Evolutionary conservation across 2,113 vertebrate genomes (phyloP), one percentile per base, ranked within the genome.

Genomic region (Amia ocellicauda): DNA sequence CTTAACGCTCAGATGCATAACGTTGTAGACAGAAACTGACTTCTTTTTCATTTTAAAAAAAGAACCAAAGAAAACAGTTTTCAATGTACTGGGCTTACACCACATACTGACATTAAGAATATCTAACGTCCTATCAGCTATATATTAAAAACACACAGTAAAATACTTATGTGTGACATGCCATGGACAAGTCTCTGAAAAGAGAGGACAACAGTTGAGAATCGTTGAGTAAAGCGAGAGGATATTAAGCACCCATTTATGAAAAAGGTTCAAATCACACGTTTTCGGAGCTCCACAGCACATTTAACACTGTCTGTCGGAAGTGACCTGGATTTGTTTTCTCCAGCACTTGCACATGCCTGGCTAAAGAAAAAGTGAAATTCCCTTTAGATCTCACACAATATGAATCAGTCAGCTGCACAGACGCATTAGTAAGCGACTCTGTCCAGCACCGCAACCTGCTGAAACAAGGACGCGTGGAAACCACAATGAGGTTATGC

Each of bases 161-260:
- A 83, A 84, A 79, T 70, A 85, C 78, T 57, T 68, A 55, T 75
- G 70, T 69, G 85, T 79, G 80, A 84, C 87, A 89, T 89, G 86
- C 88, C 85, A 82, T 72, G 77, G 80, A 87, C 84, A 79, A 54
- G 66, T 67, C 69, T 73, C 64, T 69, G 67, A 77, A 54, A 63
- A 74, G 67, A 79, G 76, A 72, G 49, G 70, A 75, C 66, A 83
- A n/a, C n/a, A 43, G 74, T 78, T 77, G 36, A 73, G 31, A 58
- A 53, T 71, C 67, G 58, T 63, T 72, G 68, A 74, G 71, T 77
- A 80, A 85, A 76, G 74, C 71, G 67, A 80, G 70, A 74, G 66
- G 60, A 72, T 26, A 75, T 62, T 69, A 78, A 86, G 80, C 81
- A 86, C 82, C 84, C 69, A 70, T 76, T 54, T 45, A 67, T 68